phyloP scores from a whole-genome alignment of 2,888 invertebrate species.

The Agrochola lota region DNA sequence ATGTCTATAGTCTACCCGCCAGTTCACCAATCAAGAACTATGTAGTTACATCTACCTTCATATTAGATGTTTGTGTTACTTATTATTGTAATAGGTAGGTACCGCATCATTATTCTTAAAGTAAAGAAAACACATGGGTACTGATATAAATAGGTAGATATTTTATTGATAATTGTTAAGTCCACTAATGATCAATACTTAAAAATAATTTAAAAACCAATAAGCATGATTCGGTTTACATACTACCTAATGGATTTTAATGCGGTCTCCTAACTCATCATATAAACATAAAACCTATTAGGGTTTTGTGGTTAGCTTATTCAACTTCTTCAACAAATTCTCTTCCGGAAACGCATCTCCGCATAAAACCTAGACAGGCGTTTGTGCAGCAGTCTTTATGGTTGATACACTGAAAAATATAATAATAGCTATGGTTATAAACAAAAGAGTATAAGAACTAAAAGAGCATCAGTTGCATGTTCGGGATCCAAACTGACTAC shows the following conservation, averaged over 20 bases:
- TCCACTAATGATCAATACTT: neutral
- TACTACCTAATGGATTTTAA: neutral
- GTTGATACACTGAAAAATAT: conserved; percentile 74
- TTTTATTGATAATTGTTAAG: conserved; percentile 20
- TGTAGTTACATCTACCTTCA: neutral
- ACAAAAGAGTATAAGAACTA: neutral
- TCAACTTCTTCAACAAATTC: conserved; percentile 9
- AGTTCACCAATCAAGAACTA: neutral
- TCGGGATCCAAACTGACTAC: neutral
- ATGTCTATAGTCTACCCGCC: neutral
- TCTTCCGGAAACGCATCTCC: conserved; percentile 77
- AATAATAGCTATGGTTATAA: neutral
- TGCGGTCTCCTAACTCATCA: neutral
- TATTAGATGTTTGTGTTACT: neutral
- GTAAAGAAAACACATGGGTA: conserved; percentile 1
- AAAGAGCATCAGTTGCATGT: neutral
- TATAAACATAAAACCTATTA: neutral
- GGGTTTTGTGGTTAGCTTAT: too few relatives aligned
- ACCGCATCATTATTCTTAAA: neutral
- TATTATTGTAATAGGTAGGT: neutral
- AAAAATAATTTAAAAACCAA: neutral
- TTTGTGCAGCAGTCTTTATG: conserved; percentile 81
- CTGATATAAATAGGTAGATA: neutral
- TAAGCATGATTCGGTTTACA: neutral
- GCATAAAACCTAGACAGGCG: conserved; percentile 79